Evolutionary conservation across 2,888 invertebrate genomes (phyloP), one percentile per base, ranked within the genome.

Genomic region (Neria commutata): DNA sequence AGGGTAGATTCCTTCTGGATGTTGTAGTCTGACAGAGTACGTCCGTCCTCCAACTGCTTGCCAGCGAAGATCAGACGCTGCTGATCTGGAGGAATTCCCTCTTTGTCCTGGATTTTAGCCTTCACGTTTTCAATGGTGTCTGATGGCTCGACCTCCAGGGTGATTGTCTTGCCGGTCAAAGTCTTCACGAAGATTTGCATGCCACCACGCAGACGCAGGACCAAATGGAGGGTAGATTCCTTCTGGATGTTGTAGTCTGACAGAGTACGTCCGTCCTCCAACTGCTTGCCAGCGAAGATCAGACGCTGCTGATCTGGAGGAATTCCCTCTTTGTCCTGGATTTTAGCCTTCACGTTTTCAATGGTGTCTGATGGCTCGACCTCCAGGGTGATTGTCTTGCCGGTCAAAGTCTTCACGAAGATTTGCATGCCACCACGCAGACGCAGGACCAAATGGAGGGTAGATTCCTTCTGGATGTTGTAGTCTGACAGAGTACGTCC

Each of bases 31-130:
- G 73, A 73, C 29, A 73, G 23, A 0, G 73, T 73, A 58, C 93
- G 89, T 11, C 92, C 94, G 86, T 94, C 94, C 83, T 94, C 94
- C 72, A 95, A 81, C 83, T 95, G 95, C 79, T 94, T 95, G 34
- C 95, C 95, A 21, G 42, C 42, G 19, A 73, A 71, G 54, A 72
- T 72, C 50, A 72, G 62, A 67, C 72, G 70, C 33, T 72, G 49
- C 70, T 70, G 29, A 70, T 73, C 40, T 71, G 42, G 42, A 19
- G 42, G 42, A 42, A 6, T 70, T 69, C 53, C 71, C 70, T 0
- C 70, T 70, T 24, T 72, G 69, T 17, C 70, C 71, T 26, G 70
- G 70, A 2, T 42, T 14, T 42, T 42, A 14, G 42, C 42, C 42
- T 42, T 42, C 8, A 42, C 42, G 42, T 42, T 42, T 21, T 42